phyloP scores from a whole-genome alignment of 1,140 invertebrate species.

The Drosophila mayri region DNA sequence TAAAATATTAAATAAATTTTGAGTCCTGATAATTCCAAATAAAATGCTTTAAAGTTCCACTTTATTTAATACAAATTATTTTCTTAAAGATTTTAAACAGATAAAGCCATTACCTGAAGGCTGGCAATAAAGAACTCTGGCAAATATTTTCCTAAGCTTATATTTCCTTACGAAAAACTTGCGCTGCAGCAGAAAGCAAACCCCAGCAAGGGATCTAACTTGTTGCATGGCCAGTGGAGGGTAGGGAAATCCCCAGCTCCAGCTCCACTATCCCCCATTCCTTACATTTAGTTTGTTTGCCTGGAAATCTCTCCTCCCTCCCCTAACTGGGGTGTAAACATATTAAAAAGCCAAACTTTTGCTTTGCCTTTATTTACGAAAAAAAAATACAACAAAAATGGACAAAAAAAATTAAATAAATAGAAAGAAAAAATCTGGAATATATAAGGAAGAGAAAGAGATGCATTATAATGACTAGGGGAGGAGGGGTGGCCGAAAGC shows the following conservation, averaged over 20 bases:
- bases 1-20: too few relatives aligned
- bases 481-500: constrained; percentile 39
- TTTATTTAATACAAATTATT: not conserved
- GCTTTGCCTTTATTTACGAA: constrained; percentile 54
- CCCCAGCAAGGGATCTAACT: constrained; percentile 46
- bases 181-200: constrained; percentile 27
- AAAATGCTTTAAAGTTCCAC: not conserved
- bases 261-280: not conserved
- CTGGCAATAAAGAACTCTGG: constrained; percentile 20
- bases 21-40: not conserved
- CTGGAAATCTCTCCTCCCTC: constrained; percentile 7
- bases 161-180: constrained; percentile 32
- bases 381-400: constrained; percentile 11
- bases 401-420: constrained; percentile 32
- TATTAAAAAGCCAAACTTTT: constrained; percentile 63
- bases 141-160: constrained; percentile 40
- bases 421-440: constrained; percentile 38
- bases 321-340: constrained; percentile 42
- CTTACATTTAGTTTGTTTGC: constrained; percentile 33
- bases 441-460: constrained; percentile 53
- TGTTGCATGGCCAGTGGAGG: constrained; percentile 32
- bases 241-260: not conserved
- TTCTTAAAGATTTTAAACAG: not conserved
- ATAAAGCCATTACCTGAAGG: constrained; percentile 20
- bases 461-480: constrained; percentile 36